Base-by-base conservation (phyloP, 1,140 invertebrate species). In the Macrobrachium nipponense region DNA sequence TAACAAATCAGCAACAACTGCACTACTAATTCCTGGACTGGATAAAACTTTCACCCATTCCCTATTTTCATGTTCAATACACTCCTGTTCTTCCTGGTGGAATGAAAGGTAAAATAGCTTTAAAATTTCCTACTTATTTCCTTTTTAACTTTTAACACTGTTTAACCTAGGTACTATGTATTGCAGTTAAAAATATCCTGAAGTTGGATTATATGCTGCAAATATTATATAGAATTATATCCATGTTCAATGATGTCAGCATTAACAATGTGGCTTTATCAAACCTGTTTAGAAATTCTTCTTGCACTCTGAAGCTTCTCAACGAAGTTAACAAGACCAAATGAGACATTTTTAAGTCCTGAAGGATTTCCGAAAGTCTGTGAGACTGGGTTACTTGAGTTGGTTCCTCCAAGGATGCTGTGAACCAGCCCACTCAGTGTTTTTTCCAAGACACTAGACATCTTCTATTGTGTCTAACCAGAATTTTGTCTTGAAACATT, bases 231-330 rank as follows among this genome's bases (percentile, higher is more conserved):
- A 68, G 6, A 20, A 15, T 20, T 68, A 68, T 68, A 6, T 20
- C 20, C 17, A 20, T 10, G 64, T 15, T 68, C 15, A 68, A 8
- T 7, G 8, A 68, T 7, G 7, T 68, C 3, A 68, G 10, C 64
- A 20, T 15, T 23, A 17, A 70, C 11, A 73, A 27, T 18, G 8
- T 7, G 27, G 51, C 60, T 18, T 36, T 12, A 27, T 27, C 80
- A 43, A n/a, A 86, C 83, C 83, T 86, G 83, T 44, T 80, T 86
- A n/a, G 83, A 86, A 80, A 86, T 86, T 58, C 83, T 86, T n/a
- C 61, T 76, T 10, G 83, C 83, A 15, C 76, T 77, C 83, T 86
- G 77, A 44, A 86, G 76, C 66, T 86, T 86, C 64, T 86, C 83
- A 36, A 86, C 83, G 70, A 73, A 86, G 36, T 73, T 43, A 36